Evolutionary conservation across 2,888 invertebrate species (phyloP), one percentile per base, ranked within the genome.

Genomic region (Apodemia zela): DNA sequence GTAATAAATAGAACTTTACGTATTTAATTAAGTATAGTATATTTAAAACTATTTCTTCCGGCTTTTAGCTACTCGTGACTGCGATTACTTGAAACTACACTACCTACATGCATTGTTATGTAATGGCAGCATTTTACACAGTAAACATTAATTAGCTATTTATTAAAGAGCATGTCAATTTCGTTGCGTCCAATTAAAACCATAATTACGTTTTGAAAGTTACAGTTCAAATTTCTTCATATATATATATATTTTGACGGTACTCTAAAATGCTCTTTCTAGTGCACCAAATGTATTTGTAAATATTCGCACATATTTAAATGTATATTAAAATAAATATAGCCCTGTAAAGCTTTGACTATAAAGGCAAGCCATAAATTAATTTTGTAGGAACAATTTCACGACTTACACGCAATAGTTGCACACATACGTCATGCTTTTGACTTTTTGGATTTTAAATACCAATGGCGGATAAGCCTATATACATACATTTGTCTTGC

Each of bases 1-100:
- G 77, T 78, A 68, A 64, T 65, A 68, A 71, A 73, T 51, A 51
- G 11, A 51, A 51, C 38, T 38, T 38, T 69, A 72, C 71, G 72
- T 70, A 73, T 74, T 70, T 77, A 75, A 33, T 33, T 33, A 33
- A 10, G 58, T 59, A 47, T 62, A 57, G 54, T 62, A 58, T 58
- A 62, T 47, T 62, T 58, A 67, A 4, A 70, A 75, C 71, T 51
- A 51, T 21, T 51, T 10, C 21, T 21, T 10, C 21, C 21, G 18
- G 51, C 18, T 21, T 38, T 13, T 38, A 38, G 13, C 13, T 51
- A 51, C 11, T 47, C 25, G 62, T 45, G 54, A 38, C 38, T 13
- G 13, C 15, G 38, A 47, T 38, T 57, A 57, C 45, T 58, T 47
- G 58, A 18, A 62, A 58, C 62, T 62, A 62, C 33, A 21, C 62